Evolutionary conservation across 2,888 invertebrate species (phyloP).

Genomic region (Heliconius aoede): DNA sequence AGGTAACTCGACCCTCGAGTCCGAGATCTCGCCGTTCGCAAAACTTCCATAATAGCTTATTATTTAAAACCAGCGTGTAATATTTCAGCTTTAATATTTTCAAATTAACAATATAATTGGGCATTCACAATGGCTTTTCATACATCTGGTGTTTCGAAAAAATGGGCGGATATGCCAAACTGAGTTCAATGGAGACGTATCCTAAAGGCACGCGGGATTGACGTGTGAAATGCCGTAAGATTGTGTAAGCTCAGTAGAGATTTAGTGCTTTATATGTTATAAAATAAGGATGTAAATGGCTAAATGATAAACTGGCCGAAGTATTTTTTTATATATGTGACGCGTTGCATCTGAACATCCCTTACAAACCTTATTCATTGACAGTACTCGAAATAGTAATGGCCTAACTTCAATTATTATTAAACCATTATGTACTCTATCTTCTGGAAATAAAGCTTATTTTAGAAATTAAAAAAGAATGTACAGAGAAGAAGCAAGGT

Average conservation of each 20-base stretch:
- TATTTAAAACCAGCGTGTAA: conserved; percentile 74
- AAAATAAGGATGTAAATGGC: conserved; percentile 50
- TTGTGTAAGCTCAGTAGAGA: conserved; percentile 41
- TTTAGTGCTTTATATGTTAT: conserved; percentile 42
- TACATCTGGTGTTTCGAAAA: conserved; percentile 79
- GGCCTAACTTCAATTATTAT: conserved; percentile 45
- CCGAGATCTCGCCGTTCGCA: conserved; percentile 58
- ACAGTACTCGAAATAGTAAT: conserved; percentile 52
- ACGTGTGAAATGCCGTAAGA: conserved; percentile 45
- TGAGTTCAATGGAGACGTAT: conserved; percentile 74
- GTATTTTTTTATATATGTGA: conserved; percentile 49
- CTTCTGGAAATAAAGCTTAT: conserved; percentile 47
- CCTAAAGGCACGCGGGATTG: conserved; percentile 66
- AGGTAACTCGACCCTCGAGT: conserved; percentile 38
- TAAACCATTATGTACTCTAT: conserved; percentile 49
- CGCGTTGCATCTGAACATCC: conserved; percentile 80
- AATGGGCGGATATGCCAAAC: conserved; percentile 82
- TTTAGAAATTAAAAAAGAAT: conserved; percentile 47
- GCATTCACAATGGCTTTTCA: conserved; percentile 74
- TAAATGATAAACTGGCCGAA: conserved; percentile 45
- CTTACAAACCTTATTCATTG: conserved; percentile 74
- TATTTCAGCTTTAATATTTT: conserved; percentile 80
- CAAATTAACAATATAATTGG: conserved; percentile 84
- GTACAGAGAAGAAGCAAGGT: conserved; percentile 56
- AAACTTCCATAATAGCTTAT: conserved; percentile 74